These are phyloP conservation scores for Akabosia matsudoensis DNA, from an alignment of 1,140 invertebrate genomes.

Conservation along the genomic window DNA sequence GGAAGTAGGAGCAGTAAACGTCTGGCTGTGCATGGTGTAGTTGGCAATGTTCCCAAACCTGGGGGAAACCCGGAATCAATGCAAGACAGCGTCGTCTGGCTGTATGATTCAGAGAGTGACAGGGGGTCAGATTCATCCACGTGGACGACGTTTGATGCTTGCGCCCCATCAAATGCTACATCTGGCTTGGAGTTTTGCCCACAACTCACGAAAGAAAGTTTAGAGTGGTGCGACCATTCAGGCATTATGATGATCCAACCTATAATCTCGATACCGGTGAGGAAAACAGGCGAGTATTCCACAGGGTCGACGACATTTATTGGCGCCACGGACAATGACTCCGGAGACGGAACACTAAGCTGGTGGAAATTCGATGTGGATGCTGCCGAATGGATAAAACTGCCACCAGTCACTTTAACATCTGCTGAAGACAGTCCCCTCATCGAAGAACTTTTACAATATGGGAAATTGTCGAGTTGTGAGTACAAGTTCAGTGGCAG, in stretches of 20 bases:
- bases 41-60: not conserved
- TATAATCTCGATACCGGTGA: not conserved
- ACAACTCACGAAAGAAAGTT: constrained; percentile 33
- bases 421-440: constrained; percentile 1
- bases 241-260: constrained; percentile 16
- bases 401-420: constrained; percentile 38
- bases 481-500: constrained; percentile 7
- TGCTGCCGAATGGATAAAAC: constrained; percentile 43
- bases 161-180: constrained; percentile 40
- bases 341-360: constrained; percentile 6
- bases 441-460: constrained; percentile 1
- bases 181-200: constrained; percentile 42
- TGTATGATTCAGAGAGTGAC: constrained; percentile 38
- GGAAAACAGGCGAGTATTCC: not conserved
- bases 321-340: not conserved
- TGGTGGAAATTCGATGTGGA: constrained; percentile 46
- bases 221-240: constrained; percentile 39
- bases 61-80: not conserved
- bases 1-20: constrained; percentile 29
- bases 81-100: constrained; percentile 27
- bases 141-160: too few species aligned
- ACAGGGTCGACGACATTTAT: not conserved
- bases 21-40: constrained; percentile 28
- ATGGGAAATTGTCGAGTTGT: constrained; percentile 38
- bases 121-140: too few species aligned